Conservation (phyloP, 1,140 invertebrate species). For the Arion vulgaris region DNA sequence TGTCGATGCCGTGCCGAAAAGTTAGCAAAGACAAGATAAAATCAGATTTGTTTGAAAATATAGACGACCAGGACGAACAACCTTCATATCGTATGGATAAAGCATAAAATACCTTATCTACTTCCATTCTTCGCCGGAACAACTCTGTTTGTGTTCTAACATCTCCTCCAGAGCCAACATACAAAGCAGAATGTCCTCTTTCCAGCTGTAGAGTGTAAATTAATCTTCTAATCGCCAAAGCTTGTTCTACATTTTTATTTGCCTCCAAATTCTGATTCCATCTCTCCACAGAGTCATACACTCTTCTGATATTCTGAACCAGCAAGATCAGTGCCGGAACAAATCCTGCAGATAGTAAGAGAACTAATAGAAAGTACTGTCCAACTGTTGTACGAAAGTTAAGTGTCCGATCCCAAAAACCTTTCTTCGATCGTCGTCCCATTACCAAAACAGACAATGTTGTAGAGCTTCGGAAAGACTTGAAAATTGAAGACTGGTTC, state of each 20-base stretch:
- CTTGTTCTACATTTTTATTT: neutral
- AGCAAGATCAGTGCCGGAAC: neutral
- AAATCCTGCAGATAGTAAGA: conserved; percentile 2
- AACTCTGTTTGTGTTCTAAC: neutral
- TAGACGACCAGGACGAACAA: neutral
- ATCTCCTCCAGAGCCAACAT: neutral
- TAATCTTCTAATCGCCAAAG: neutral
- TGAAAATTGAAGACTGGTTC: neutral
- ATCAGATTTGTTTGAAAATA: neutral
- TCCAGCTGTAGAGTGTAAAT: neutral
- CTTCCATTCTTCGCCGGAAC: neutral
- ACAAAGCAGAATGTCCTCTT: neutral
- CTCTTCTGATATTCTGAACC: neutral
- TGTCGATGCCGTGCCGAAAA: neutral
- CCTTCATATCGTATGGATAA: neutral
- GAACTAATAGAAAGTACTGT: neutral
- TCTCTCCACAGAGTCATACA: neutral
- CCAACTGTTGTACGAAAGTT: conserved; percentile 3
- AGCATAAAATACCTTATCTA: neutral
- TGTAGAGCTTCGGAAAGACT: neutral
- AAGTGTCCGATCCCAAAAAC: neutral
- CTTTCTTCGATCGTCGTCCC: neutral
- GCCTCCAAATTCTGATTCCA: neutral
- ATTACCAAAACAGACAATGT: neutral
- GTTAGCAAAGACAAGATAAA: neutral